phyloP scores from a whole-genome alignment of 2,113 vertebrate genomes.

The Cyprinodon brontotheroides region DNA sequence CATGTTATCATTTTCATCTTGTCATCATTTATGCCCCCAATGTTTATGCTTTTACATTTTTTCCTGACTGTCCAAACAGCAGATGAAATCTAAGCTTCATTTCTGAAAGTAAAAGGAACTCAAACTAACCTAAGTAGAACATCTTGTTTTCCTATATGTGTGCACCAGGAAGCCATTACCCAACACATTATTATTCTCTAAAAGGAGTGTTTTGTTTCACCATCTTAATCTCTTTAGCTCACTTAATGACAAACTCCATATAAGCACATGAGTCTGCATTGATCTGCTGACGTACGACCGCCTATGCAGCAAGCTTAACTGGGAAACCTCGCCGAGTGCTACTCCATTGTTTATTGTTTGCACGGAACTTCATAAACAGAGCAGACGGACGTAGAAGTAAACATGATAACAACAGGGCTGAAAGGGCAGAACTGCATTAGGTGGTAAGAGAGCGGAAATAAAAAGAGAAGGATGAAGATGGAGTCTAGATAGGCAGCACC shows the following conservation, averaged over 20 bases:
- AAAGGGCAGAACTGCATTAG: constrained; percentile 28
- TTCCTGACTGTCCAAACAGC: not conserved
- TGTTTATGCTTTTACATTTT: not conserved
- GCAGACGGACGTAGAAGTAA: not conserved
- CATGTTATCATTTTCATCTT: not conserved
- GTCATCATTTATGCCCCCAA: not conserved
- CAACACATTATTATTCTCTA: constrained; percentile 31
- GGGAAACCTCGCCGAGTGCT: not conserved
- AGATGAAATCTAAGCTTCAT: not conserved
- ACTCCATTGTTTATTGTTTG: not conserved
- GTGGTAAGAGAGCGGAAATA: not conserved
- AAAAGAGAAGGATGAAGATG: not conserved
- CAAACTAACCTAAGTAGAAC: too few species aligned
- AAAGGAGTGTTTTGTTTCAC: constrained; percentile 48
- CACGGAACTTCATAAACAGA: not conserved
- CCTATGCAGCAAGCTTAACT: not conserved
- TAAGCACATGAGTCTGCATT: constrained; percentile 10
- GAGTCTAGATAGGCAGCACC: not conserved
- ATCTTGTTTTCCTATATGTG: not conserved
- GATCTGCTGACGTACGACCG: not conserved
- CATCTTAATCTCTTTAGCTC: constrained; percentile 35
- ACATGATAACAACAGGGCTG: not conserved
- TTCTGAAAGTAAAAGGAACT: not conserved
- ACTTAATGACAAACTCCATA: constrained; percentile 12
- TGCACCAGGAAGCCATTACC: constrained; percentile 26